Conservation (phyloP, 2,797 vertebrate species). For the Gadopsis marmoratus region DNA sequence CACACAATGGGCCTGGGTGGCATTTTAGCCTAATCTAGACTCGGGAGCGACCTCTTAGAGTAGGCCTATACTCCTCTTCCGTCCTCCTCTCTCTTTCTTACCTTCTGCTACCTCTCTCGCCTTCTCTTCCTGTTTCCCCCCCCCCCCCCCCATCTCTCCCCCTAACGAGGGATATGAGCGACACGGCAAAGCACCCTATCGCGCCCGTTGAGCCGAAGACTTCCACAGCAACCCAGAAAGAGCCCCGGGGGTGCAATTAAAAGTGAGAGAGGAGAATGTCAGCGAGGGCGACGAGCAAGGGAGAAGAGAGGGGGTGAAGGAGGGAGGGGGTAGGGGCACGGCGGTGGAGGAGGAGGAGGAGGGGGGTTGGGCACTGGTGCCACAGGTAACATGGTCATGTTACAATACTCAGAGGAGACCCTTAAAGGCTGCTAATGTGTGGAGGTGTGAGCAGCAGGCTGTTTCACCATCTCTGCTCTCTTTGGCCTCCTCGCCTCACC, state of each 20-base stretch:
- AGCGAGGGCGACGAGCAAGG: constrained; percentile 65
- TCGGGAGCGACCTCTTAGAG: constrained; percentile 31
- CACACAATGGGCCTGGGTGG: constrained; percentile 41
- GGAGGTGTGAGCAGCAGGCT: constrained; percentile 70
- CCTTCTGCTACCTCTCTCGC: constrained; percentile 20
- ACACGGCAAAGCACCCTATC: constrained; percentile 75
- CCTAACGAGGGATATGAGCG: constrained; percentile 78
- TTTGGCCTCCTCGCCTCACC: constrained; percentile 28
- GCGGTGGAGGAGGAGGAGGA: background rate
- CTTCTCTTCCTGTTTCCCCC: constrained; percentile 26
- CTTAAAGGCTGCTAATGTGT: constrained; percentile 76
- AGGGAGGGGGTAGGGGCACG: background rate
- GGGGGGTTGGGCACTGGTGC: constrained; percentile 44
- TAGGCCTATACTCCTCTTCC: constrained; percentile 10
- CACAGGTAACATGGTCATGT: constrained; percentile 74
- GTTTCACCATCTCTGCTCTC: constrained; percentile 41
- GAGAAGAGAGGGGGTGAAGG: constrained; percentile 2
- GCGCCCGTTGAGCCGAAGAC: constrained; percentile 74
- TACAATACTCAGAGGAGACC: constrained; percentile 75
- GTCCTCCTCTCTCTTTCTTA: background rate
- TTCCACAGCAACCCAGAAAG: constrained; percentile 75
- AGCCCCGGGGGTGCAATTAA: constrained; percentile 84
- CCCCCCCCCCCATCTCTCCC: background rate
- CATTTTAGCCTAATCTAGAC: constrained; percentile 61
- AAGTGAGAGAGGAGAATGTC: constrained; percentile 85